Percentiles rank a stretch among this genome's conserved stretches.
phyloP scores from a whole-genome alignment of 2,113 vertebrate genomes.

The Rhea americana region DNA sequence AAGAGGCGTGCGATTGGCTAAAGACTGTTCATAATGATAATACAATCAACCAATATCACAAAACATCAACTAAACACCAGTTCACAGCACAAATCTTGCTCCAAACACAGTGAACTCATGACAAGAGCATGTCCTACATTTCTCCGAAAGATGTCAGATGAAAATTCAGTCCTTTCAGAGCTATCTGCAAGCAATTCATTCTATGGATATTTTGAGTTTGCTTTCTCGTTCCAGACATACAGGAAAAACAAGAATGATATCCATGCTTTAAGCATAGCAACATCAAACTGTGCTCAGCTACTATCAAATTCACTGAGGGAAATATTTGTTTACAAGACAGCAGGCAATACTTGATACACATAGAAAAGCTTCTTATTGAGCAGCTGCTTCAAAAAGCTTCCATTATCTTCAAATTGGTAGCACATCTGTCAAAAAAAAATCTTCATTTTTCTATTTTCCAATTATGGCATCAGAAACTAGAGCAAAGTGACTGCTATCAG shows the following conservation, averaged over 20 bases:
- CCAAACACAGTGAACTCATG: neutral
- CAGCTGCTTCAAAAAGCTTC: neutral
- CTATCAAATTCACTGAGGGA: neutral
- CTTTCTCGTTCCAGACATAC: neutral
- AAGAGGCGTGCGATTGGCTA: neutral
- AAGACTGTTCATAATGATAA: neutral
- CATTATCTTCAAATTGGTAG: neutral
- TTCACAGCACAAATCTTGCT: neutral
- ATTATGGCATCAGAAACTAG: rapidly evolving
- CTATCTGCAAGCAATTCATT: neutral
- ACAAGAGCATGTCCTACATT: neutral
- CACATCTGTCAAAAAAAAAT: neutral
- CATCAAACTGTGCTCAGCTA: neutral
- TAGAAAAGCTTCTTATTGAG: neutral
- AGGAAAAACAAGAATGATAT: neutral
- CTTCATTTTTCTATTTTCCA: neutral
- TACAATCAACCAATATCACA: neutral
- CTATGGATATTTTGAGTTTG: neutral
- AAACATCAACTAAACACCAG: neutral
- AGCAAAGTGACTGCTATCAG: neutral
- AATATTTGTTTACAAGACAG: neutral
- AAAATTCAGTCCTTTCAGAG: neutral
- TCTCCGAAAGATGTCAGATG: neutral
- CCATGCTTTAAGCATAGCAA: neutral
- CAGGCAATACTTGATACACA: rapidly evolving